Evolutionary conservation across 2,797 vertebrate species (phyloP), one percentile per base, ranked within the genome.

Genomic region (Oreochromis mossambicus): DNA sequence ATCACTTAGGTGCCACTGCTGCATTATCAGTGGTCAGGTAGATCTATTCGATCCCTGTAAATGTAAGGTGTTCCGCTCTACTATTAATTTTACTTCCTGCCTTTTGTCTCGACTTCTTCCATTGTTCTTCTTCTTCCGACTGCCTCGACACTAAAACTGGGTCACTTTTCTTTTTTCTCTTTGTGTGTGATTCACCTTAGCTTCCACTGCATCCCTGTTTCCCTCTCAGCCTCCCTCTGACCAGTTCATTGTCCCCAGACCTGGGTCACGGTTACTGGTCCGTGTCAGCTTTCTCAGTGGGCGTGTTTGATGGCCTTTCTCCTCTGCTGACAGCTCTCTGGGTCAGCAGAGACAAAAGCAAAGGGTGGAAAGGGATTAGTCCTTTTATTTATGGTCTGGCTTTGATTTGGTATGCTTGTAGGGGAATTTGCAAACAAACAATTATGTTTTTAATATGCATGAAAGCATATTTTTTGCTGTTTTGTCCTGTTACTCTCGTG

Each of bases 291-390:
- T 92, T 94, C 96, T 92, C 86, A 90, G 86, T 89, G 89, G 90
- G 91, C 34, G 83, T 96, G 96, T 95, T 95, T 98, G 97, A 99
- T 90, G 95, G 95, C 96, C 96, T 98, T 98, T 98, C 97, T 98
- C 96, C 95, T 77, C 91, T 83, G 78, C 88, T 98, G 97, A 98
- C 97, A 98, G 97, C 96, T 97, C 96, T 85, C 95, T 96, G 96
- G 97, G 91, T 93, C 92, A 88, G 68, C 29, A 75, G 81, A 89
- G 90, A 90, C 91, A 90, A 93, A 89, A 95, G 55, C 70, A 24
- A 85, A 19, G 61, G 83, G 83, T 54, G 61, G 88, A 77, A 92
- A 92, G 79, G 89, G 89, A 95, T 94, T 94, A 94, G 84, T 73
- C 86, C 80, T 87, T 75, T 93, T 89, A 90, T 89, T 89, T 84